Evolutionary conservation across 1,140 invertebrate genomes (phyloP).

Genomic region (Drosophila setifemur): DNA sequence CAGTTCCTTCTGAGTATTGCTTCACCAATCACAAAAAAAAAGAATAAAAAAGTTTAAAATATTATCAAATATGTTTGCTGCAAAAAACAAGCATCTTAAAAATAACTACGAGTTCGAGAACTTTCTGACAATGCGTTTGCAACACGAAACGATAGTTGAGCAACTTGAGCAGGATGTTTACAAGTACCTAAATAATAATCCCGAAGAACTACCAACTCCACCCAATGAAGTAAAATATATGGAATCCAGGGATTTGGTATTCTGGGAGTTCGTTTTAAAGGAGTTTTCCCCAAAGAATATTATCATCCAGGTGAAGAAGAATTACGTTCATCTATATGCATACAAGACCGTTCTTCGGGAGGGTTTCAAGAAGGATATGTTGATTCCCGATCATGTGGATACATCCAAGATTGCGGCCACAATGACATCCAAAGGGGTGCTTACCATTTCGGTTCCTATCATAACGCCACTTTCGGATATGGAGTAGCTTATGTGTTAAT

Average conservation of each 20-base stretch:
- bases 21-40: not conserved
- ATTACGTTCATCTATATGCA: slow-evolving; percentile 2
- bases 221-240: not conserved
- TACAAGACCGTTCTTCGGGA: not conserved
- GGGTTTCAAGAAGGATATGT: slow-evolving; percentile 12
- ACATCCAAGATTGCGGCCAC: slow-evolving; percentile 2
- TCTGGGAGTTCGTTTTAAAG: slow-evolving; percentile 33
- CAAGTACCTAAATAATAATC: not conserved
- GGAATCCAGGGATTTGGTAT: not conserved
- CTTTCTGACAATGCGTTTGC: slow-evolving; percentile 5
- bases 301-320: not conserved
- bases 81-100: not conserved
- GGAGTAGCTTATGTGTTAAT: not conserved
- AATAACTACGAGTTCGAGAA: not conserved
- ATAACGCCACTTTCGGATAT: not conserved
- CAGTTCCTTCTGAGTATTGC: too few species aligned
- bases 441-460: slow-evolving; percentile 13
- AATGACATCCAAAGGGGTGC: slow-evolving; percentile 1
- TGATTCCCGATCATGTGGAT: slow-evolving; percentile 13
- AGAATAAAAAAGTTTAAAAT: too few species aligned
- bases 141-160: not conserved
- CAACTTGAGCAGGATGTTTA: slow-evolving; percentile 27
- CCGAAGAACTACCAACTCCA: too few species aligned
- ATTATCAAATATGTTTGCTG: not conserved
- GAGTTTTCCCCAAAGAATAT: slow-evolving; percentile 25